A percentile compares a stretch with the other conserved stretches of the same genome.
Conservation (phyloP, 2,888 invertebrate genomes). For the Drosophila leonis region DNA sequence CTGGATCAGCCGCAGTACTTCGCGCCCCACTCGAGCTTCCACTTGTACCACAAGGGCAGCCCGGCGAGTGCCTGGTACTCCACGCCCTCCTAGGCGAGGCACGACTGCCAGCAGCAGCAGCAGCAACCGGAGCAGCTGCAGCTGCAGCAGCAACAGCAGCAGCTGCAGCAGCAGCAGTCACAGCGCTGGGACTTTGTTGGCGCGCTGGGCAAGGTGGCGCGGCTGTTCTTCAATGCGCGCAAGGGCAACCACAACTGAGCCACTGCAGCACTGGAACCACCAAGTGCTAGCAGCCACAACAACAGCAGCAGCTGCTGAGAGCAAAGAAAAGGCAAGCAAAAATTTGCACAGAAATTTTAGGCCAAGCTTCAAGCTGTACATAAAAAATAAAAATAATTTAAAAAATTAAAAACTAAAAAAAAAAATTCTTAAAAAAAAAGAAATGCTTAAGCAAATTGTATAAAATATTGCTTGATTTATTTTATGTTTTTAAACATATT, state of each 20-base stretch:
- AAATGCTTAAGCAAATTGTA: neutral
- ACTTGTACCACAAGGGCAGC: constrained; percentile 92
- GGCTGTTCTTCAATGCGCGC: constrained; percentile 82
- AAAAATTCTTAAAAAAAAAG: neutral
- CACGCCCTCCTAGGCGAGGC: constrained; percentile 89
- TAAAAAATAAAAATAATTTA: constrained; percentile 1
- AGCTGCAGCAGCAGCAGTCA: constrained; percentile 28
- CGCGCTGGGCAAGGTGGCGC: constrained; percentile 80
- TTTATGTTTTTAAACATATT: neutral
- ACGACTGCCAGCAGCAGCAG: constrained; percentile 53
- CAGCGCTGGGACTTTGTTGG: constrained; percentile 82
- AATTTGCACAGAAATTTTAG: neutral
- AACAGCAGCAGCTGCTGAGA: neutral
- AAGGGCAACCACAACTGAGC: constrained; percentile 58
- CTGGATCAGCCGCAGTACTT: constrained; percentile 94
- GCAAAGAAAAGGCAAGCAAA: neutral
- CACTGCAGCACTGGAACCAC: neutral
- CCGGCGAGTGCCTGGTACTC: constrained; percentile 92
- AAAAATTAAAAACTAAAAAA: neutral
- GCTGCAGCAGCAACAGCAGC: constrained; percentile 23
- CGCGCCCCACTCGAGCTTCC: constrained; percentile 93
- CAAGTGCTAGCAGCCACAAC: neutral
- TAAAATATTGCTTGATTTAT: neutral
- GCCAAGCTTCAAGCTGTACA: constrained; percentile 9
- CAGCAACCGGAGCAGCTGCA: constrained; percentile 23